Percentiles rank a stretch among this genome's conserved stretches.
These are phyloP conservation scores for Fragum whitleyi DNA, from an alignment of 2,888 invertebrate species.

Conservation along the genomic window DNA sequence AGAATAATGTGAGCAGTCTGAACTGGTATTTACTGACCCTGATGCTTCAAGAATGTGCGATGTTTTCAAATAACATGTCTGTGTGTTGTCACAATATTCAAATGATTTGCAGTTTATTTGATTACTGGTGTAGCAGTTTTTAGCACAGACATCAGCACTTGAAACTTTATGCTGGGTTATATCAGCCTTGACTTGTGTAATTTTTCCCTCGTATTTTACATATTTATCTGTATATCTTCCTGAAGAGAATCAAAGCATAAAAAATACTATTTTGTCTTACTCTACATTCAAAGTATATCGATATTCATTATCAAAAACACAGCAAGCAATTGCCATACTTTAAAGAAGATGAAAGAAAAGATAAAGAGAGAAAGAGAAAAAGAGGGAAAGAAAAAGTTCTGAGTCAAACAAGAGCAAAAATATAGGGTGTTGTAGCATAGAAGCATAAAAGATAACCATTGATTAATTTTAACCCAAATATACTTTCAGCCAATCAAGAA, in stretches of 20 bases:
- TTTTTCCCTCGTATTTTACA: conserved; percentile 55
- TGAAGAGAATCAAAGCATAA: conserved; percentile 43
- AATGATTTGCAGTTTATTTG: conserved; percentile 62
- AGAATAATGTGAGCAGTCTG: conserved; percentile 61
- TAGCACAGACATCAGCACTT: conserved; percentile 68
- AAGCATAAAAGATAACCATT: no score
- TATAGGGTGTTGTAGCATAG: no score
- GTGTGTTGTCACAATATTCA: conserved; percentile 58
- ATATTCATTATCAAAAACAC: no score
- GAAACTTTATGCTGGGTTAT: conserved; percentile 34
- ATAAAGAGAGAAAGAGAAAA: no score
- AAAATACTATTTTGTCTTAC: neutral
- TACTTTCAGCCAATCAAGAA: no score
- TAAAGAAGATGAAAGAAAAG: no score
- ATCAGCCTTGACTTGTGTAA: conserved; percentile 44
- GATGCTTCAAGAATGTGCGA: conserved; percentile 53
- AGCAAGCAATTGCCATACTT: no score
- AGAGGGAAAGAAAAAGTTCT: no score
- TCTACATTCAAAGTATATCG: no score
- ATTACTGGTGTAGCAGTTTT: conserved; percentile 36
- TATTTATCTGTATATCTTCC: conserved; percentile 70
- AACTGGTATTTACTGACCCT: neutral
- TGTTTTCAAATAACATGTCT: conserved; percentile 55
- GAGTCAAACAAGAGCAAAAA: no score
- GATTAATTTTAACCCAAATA: no score